Percentiles rank a stretch among this genome's conserved stretches.
Evolutionary conservation across 2,797 vertebrate genomes (phyloP).

Genomic region (Clarias fuscus): DNA sequence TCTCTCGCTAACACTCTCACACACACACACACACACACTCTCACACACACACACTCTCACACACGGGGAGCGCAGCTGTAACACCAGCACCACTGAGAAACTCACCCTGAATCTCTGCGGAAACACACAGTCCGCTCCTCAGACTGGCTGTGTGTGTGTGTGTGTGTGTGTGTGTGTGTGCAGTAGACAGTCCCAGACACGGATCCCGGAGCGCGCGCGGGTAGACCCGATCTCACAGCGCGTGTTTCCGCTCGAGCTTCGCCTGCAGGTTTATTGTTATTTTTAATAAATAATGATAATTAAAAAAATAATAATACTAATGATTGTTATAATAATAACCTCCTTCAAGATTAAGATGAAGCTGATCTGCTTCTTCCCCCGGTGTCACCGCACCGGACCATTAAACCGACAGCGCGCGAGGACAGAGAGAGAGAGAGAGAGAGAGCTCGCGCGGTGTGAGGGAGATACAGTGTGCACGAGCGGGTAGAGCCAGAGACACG

Average conservation of each 20-base stretch:
- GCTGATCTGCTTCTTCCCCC: neutral
- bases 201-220: neutral
- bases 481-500: neutral
- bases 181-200: slow-evolving; percentile 2
- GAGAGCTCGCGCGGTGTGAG: slow-evolving; percentile 16
- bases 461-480: slow-evolving; percentile 9
- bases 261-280: too few relatives aligned
- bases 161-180: slow-evolving; percentile 7
- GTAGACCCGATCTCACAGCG: neutral
- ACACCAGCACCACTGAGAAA: neutral
- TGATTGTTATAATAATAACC: neutral
- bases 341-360: neutral
- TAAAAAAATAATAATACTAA: too few relatives aligned
- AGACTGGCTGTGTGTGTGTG: neutral
- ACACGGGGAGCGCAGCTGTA: neutral
- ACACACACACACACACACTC: slow-evolving; percentile 1
- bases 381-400: neutral
- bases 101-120: slow-evolving; percentile 19
- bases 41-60: neutral
- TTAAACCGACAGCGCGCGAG: neutral
- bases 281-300: too few relatives aligned
- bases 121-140: neutral
- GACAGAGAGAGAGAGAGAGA: neutral
- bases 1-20: neutral
- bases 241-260: neutral